Evolutionary conservation across 2,888 invertebrate genomes (phyloP), one percentile per base, ranked within the genome.

Genomic region (Parnassius orleans): DNA sequence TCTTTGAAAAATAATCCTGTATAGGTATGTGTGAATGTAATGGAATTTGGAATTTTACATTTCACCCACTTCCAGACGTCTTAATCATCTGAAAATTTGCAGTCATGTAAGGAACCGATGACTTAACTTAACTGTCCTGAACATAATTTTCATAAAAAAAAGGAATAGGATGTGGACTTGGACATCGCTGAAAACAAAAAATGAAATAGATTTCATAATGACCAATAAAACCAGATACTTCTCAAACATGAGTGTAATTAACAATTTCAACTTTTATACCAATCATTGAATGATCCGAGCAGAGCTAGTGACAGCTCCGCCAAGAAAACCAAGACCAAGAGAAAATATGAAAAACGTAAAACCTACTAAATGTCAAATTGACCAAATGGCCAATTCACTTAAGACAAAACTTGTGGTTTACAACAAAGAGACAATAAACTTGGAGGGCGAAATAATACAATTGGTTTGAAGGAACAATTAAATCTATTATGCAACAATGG

Each of bases 261-360:
- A 65, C 9, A 68, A 66, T 43, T 61, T 73, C 0, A 73, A 73
- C 44, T 73, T 69, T 46, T 72, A 72, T 42, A 71, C 72, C 12
- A 69, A 75, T 43, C 71, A 73, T 60, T 64, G 65, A 54, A 11
- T 76, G 11, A 65, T 76, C 9, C 64, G 74, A 69, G 64, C 73
- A 2, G 71, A 72, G 68, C 50, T 74, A 2, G 55, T 1, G 43
- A 43, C 60, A 64, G 60, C 2, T 9, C 66, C 65, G 66, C 69
- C 68, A 66, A 72, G 57, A n/a, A n/a, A n/a, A n/a, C n/a, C n/a
- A n/a, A 46, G 44, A 9, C 11, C 10, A 46, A 9, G 44, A 46
- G 2, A 46, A 9, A 9, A 46, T 11, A 11, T 2, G 3, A 12
- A 10, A 46, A 46, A 9, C 2, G 2, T 11, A 46, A n/a, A 46